Evolutionary conservation across 2,888 invertebrate genomes (phyloP).

Genomic region (Drosophila rubida): DNA sequence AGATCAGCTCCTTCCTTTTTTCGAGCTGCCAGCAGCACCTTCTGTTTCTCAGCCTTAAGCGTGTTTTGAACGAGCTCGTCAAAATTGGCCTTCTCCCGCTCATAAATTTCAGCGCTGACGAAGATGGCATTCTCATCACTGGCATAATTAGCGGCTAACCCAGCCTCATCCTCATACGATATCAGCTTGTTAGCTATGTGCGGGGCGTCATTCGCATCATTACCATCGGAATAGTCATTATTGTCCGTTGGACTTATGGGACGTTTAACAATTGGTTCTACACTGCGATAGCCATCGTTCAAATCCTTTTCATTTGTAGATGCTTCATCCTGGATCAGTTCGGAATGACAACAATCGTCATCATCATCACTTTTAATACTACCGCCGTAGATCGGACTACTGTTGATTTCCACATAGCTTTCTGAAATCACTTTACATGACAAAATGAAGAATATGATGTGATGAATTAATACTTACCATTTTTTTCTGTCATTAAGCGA

Average conservation of each 20-base stretch:
- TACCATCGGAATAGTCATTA: not conserved
- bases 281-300: no score
- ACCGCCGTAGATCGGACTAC: not conserved
- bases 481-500: not conserved
- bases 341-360: not conserved
- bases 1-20: not conserved
- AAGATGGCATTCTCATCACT: constrained; percentile 21
- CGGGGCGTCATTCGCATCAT: not conserved
- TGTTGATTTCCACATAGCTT: not conserved
- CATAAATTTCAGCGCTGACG: constrained; percentile 15
- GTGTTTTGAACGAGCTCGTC: constrained; percentile 13
- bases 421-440: not conserved
- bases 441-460: not conserved
- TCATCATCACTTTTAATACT: not conserved
- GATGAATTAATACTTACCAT: not conserved
- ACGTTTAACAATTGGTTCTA: not conserved
- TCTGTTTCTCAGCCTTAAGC: constrained; percentile 6
- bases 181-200: not conserved
- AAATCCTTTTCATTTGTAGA: not conserved
- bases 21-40: not conserved
- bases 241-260: not conserved
- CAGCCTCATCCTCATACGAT: not conserved
- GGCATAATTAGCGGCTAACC: constrained; percentile 2
- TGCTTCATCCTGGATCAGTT: not conserved
- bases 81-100: constrained; percentile 14